These are phyloP conservation scores for Megaustenia siamemsis DNA, from an alignment of 2,888 invertebrate species.

Conservation along the genomic window DNA sequence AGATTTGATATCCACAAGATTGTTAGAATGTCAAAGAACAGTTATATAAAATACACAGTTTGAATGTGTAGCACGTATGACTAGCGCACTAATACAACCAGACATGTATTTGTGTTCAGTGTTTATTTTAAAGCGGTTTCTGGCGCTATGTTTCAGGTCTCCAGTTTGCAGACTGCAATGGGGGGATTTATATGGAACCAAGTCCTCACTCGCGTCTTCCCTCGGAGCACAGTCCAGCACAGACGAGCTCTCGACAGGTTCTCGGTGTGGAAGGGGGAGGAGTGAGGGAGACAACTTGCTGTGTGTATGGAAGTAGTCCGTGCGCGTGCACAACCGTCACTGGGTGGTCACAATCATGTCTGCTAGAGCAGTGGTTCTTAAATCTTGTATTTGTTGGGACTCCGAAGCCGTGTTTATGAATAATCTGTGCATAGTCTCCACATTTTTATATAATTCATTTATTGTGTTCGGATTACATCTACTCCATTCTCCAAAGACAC, in stretches of 20 bases:
- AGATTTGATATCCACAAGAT: not conserved
- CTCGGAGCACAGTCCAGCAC: not conserved
- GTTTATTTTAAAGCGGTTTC: not conserved
- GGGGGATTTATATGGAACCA: not conserved
- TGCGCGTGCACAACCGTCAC: not conserved
- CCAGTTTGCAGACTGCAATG: conserved; percentile 15
- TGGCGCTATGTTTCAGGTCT: not conserved
- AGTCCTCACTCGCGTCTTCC: not conserved
- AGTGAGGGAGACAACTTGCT: not conserved
- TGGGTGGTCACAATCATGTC: not conserved
- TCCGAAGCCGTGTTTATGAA: no score
- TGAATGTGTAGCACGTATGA: no score
- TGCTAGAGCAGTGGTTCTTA: no score
- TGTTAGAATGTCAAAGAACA: not conserved
- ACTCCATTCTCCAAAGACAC: no score
- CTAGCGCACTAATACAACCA: no score
- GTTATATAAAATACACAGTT: no score
- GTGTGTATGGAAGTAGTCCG: not conserved
- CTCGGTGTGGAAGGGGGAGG: not conserved
- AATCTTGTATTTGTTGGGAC: no score
- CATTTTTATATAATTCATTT: no score
- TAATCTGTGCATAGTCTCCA: no score
- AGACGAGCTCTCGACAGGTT: not conserved
- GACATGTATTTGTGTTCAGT: not conserved
- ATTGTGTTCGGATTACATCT: no score